Evolutionary conservation across 2,113 vertebrate species (phyloP), one percentile per base, ranked within the genome.

Genomic region (Vicugna pacos): DNA sequence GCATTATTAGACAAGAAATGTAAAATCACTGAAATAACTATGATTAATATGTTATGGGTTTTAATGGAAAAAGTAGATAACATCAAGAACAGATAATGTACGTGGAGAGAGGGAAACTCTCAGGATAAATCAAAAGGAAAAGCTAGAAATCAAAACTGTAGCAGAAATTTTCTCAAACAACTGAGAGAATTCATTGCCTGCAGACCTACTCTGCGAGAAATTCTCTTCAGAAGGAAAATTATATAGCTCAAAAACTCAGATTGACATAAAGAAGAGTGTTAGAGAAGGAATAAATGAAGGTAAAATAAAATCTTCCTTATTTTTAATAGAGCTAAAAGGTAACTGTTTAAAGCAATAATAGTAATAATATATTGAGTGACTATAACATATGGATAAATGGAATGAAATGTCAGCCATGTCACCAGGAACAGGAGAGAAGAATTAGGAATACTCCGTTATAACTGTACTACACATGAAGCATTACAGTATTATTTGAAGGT

Each of bases 1-100:
- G 77, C 93, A 86, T 96, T 94, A 73, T 72, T 20, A 75, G 48
- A 82, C 46, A 87, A 38, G 28, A 60, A 94, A 69, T 73, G 81
- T 67, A 89, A 85, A 95, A 62, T 93, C 89, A 72, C 54, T 85
- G 73, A 85, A 95, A 62, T 93, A 92, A 72, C 54, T 85, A 79
- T 30, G 11, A 79, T 91, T 89, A 87, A 46, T 75, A 80, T 82
- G 10, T 89, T 85, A 89, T 86, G 13, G 85, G 15, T 14, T 67
- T 83, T 90, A 87, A 24, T 60, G 14, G 73, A 28, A 83, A 87
- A 97, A 83, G 12, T 52, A 94, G 69, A 88, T 46, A 90, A 60
- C 73, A 70, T 82, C n/a, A 91, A 88, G 35, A 70, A 89, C 26
- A 96, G 24, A 92, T 73, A 91, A 32, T 87, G 0, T 87, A 79